Percentiles rank a stretch among this genome's conserved stretches.
phyloP scores from a whole-genome alignment of 2,888 invertebrate genomes.

The Chymomyza fuscimana region DNA sequence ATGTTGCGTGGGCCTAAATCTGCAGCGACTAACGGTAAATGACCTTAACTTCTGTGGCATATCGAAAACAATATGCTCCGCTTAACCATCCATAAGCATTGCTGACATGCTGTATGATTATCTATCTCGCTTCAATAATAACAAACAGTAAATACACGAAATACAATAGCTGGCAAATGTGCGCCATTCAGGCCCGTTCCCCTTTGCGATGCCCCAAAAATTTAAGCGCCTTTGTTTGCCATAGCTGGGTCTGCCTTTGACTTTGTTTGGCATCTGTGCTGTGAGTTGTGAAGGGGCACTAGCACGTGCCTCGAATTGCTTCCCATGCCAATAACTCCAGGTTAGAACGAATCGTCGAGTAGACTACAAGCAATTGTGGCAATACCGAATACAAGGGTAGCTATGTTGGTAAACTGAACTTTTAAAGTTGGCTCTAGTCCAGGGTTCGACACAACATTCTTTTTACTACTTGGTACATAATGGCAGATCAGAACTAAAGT shows the following conservation, averaged over 20 bases:
- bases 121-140: slow-evolving; percentile 18
- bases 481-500: too few relatives aligned
- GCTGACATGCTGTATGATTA: slow-evolving; percentile 21
- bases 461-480: too few relatives aligned
- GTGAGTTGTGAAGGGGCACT: slow-evolving; percentile 10
- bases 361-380: too few relatives aligned
- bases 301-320: slow-evolving; percentile 55
- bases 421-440: too few relatives aligned
- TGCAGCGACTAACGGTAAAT: background rate
- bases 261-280: slow-evolving; percentile 7
- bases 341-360: slow-evolving; percentile 18
- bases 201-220: background rate
- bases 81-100: slow-evolving; percentile 8
- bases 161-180: slow-evolving; percentile 22
- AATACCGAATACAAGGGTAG: too few relatives aligned
- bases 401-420: too few relatives aligned
- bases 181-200: background rate
- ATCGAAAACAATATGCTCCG: slow-evolving; percentile 25
- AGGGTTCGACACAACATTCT: too few relatives aligned
- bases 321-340: background rate
- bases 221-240: slow-evolving; percentile 20
- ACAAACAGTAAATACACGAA: slow-evolving; percentile 44
- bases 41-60: slow-evolving; percentile 23
- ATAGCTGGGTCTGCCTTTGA: slow-evolving; percentile 16
- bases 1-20: background rate